Conservation (phyloP, 2,113 vertebrate species). For the Pteropus alecto region DNA sequence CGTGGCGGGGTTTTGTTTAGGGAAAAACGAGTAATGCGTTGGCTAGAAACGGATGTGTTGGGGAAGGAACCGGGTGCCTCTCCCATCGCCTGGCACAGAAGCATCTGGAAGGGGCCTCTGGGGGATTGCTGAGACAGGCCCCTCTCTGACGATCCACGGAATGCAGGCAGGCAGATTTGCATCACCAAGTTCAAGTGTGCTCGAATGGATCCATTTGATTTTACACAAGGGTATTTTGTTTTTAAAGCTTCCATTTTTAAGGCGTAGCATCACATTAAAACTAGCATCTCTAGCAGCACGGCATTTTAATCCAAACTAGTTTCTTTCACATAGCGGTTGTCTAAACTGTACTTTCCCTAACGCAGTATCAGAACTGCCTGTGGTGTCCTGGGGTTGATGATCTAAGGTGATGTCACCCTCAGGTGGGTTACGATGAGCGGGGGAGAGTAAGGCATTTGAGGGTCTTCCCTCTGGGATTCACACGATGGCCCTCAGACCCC, state of each 20-base stretch:
- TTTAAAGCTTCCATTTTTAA: neutral
- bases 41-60: neutral
- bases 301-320: neutral
- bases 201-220: neutral
- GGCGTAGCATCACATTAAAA: neutral
- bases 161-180: rapidly evolving
- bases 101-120: neutral
- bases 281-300: neutral
- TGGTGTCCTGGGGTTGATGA: rapidly evolving
- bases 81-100: neutral
- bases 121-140: neutral
- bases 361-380: neutral
- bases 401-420: neutral
- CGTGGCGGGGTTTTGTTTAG: neutral
- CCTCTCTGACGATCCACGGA: rapidly evolving
- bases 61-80: neutral
- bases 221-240: neutral
- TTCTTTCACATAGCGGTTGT: neutral
- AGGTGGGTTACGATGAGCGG: too few relatives aligned
- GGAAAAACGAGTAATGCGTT: neutral
- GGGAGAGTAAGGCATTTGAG: neutral
- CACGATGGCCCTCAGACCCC: neutral
- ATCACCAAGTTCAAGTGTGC: too few relatives aligned
- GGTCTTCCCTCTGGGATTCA: neutral
- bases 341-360: neutral